Evolutionary conservation across 2,888 invertebrate species (phyloP).

Genomic region (Hermaeophaga mercurialis): DNA sequence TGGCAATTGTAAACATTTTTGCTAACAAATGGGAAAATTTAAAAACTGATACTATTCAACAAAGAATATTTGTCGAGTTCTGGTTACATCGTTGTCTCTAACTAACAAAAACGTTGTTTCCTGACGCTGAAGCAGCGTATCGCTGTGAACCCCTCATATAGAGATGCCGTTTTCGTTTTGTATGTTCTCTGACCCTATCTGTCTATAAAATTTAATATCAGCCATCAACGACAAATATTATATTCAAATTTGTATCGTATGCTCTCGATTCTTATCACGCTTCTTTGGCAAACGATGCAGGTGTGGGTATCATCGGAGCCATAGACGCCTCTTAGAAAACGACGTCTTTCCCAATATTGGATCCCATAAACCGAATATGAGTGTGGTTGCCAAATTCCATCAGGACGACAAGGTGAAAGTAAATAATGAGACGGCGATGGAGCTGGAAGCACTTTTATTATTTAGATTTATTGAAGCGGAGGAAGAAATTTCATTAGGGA

Average conservation of each 20-base stretch:
- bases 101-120: no score
- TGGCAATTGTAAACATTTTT: no score
- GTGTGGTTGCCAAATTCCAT: constrained; percentile 22
- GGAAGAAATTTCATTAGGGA: constrained; percentile 20
- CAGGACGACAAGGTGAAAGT: constrained; percentile 16
- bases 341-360: constrained; percentile 14
- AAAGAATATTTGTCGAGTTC: no score
- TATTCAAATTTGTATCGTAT: constrained; percentile 18
- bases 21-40: no score
- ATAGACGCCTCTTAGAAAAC: constrained; percentile 3
- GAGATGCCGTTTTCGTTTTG: no score
- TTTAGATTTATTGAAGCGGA: constrained; percentile 22
- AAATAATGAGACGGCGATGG: constrained; percentile 20
- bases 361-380: constrained; percentile 19
- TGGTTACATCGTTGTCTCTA: no score
- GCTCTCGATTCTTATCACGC: constrained; percentile 8
- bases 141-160: no score
- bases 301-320: constrained; percentile 4
- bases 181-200: no score
- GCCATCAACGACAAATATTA: constrained; percentile 3
- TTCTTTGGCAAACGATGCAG: constrained; percentile 12
- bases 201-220: constrained; percentile 19
- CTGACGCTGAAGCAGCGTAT: no score
- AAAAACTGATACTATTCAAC: no score
- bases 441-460: constrained; percentile 19